Percentiles rank a stretch among this genome's conserved stretches.
Conservation (phyloP, 2,113 vertebrate species). For the Paramisgurnus dabryanus region DNA sequence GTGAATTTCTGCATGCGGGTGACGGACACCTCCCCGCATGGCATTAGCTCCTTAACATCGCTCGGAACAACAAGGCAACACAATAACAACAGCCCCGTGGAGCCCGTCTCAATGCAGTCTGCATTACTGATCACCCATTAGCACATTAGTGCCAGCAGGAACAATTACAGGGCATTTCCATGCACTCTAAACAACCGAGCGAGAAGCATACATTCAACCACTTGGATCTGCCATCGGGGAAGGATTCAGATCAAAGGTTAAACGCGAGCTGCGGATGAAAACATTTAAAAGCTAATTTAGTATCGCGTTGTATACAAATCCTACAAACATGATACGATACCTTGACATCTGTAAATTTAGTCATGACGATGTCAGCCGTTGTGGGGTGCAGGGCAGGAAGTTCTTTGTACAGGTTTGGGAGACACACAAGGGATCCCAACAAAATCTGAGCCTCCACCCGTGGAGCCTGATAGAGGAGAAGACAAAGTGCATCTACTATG, state of each 20-base stretch:
- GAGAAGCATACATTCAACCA: constrained; percentile 32
- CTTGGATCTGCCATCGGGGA: constrained; percentile 16
- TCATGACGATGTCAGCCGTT: constrained; percentile 86
- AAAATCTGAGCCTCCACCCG: constrained; percentile 97
- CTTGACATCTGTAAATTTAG: constrained; percentile 92
- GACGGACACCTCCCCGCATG: constrained; percentile 67
- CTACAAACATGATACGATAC: constrained; percentile 51
- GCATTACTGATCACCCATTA: constrained; percentile 73
- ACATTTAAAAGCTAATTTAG: not conserved
- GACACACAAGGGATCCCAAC: constrained; percentile 94
- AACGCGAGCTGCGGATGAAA: not conserved
- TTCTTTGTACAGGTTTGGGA: constrained; percentile 94
- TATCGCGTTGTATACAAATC: too few relatives aligned
- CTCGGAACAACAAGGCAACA: constrained; percentile 62
- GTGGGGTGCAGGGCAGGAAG: constrained; percentile 92
- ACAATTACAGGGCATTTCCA: constrained; percentile 33
- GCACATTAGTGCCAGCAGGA: constrained; percentile 53
- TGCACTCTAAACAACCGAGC: constrained; percentile 23
- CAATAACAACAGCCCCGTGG: constrained; percentile 55
- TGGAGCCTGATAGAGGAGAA: constrained; percentile 79
- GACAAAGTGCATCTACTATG: too few relatives aligned
- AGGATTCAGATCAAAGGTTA: constrained; percentile 1
- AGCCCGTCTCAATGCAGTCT: constrained; percentile 6
- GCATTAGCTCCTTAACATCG: constrained; percentile 67
- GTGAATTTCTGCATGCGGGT: constrained; percentile 48